These are phyloP conservation scores for Dysmachus trigonus DNA, from an alignment of 2,888 invertebrate species.

Conservation along the genomic window DNA sequence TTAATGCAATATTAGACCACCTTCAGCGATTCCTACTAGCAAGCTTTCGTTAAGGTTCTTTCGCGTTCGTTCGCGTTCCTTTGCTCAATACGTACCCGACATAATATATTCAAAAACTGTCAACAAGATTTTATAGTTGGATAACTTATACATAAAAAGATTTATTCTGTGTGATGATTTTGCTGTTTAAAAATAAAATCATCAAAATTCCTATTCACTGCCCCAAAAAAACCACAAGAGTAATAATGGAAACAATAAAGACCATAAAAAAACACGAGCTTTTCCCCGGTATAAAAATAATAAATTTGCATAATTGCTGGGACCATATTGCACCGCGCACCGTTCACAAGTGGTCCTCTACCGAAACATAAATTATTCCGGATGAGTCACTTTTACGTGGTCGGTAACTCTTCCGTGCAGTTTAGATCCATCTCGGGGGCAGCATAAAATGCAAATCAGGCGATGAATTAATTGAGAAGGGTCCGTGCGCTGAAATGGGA, in stretches of 20 bases:
- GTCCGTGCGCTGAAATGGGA: not conserved
- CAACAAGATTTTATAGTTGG: too few species aligned
- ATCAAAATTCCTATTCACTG: not conserved
- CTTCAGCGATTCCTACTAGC: too few species aligned
- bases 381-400: not conserved
- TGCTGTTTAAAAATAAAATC: not conserved
- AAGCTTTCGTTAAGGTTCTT: too few species aligned
- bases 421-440: not conserved
- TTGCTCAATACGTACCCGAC: too few species aligned
- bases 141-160: too few species aligned
- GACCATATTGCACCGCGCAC: not conserved
- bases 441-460: not conserved
- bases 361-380: not conserved
- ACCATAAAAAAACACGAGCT: not conserved
- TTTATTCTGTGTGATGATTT: too few species aligned
- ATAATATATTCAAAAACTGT: too few species aligned
- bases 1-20: too few species aligned
- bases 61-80: too few species aligned
- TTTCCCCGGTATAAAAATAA: not conserved
- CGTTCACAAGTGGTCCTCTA: not conserved
- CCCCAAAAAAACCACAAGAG: not conserved
- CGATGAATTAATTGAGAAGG: not conserved
- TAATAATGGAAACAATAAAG: not conserved
- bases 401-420: not conserved
- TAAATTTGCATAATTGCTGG: not conserved